These are phyloP conservation scores for Tringa solitaria DNA, from an alignment of 2,113 vertebrate genomes.

Conservation along the genomic window DNA sequence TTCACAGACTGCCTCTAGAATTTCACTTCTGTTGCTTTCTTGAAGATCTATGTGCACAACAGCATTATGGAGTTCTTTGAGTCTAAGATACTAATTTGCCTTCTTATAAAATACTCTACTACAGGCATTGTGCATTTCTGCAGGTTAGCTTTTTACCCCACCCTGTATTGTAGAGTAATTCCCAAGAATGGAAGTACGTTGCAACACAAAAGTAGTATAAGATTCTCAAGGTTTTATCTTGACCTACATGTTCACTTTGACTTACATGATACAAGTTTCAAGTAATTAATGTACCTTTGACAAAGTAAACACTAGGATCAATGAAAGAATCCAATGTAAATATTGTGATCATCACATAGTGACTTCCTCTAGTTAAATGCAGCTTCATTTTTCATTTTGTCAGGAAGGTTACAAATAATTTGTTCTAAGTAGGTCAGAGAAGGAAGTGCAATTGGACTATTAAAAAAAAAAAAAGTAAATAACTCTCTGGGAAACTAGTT, in stretches of 20 bases:
- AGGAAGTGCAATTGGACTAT: background rate
- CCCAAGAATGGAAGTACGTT: background rate
- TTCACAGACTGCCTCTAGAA: background rate
- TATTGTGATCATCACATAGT: background rate
- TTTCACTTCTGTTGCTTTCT: background rate
- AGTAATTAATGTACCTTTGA: slow-evolving; percentile 55
- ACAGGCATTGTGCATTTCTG: background rate
- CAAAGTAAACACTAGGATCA: background rate
- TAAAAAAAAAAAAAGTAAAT: background rate
- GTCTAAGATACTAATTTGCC: background rate
- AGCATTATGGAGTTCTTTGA: accelerated
- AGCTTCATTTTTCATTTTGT: slow-evolving; percentile 8
- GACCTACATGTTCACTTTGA: slow-evolving; percentile 19
- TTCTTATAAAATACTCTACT: background rate
- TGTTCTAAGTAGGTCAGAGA: slow-evolving; percentile 9
- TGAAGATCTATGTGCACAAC: background rate
- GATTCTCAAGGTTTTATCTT: slow-evolving; percentile 50
- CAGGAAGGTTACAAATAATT: background rate
- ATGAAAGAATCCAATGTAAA: slow-evolving; percentile 31
- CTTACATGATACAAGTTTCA: slow-evolving; percentile 41
- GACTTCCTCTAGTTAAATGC: background rate
- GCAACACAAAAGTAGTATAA: background rate
- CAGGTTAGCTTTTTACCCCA: background rate
- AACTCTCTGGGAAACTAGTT: slow-evolving; percentile 9
- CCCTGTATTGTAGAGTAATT: background rate